Base-by-base conservation (phyloP, 2,797 vertebrate species). In the Melanotaenia boesemani region DNA sequence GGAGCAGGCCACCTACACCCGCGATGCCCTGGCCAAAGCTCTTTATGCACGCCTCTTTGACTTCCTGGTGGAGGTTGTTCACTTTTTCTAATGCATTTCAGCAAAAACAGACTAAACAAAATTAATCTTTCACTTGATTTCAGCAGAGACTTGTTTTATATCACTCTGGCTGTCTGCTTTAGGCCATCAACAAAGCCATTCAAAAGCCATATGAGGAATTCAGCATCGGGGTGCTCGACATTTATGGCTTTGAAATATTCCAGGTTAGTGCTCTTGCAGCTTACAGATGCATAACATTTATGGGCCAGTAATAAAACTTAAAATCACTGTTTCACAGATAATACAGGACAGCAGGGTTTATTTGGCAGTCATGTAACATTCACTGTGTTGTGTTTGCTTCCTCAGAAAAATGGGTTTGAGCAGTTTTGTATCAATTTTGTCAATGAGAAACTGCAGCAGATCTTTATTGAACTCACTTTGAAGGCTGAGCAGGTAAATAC, bases 341-440 rank as follows among this genome's bases (percentile, higher is more conserved):
- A 2, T 6, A 16, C 44, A 44, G 36, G 20, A 54, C 41, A 72
- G 64, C 44, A 56, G 50, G 10, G n/a, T 67, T 62, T 66, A n/a
- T 58, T 70, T 32, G 13, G 15, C 44, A 12, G 75, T 76, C 5
- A 48, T 70, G 13, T 67, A 36, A 75, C 9, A 18, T 24, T 69
- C 39, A 70, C 28, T 63, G 2, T 46, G 71, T 55, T 75, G 6
- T 67, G 6, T 32, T 16, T 5, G 55, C 36, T 66, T 41, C 44
- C 64, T 18, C 91, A 99, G 98, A 98, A 88, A 94, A 99, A 99
- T 0, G 98, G 98, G 68, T 99, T 99, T 57, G 98, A 99, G 88
- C 98, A 99, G 84, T 99, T 99, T 94, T 99, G 98, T 72, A 99
- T 99, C 85, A 99, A 99, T 90, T 99, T 99, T 64, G 98, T 99